Conservation (phyloP, 1,140 invertebrate species). For the Trichonephila inaurata region DNA sequence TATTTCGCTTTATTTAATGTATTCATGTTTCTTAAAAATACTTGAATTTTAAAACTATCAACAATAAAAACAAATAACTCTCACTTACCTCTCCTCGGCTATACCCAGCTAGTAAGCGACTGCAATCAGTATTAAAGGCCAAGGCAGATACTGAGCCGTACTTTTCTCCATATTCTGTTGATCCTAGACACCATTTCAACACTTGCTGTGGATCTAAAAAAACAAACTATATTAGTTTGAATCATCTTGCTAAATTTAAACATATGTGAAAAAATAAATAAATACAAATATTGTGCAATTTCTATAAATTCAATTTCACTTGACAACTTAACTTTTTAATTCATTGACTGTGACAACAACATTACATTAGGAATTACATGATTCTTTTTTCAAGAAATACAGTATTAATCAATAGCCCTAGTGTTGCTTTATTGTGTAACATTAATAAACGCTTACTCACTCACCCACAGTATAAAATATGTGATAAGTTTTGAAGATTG, state of each 20-base stretch:
- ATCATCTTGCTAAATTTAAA: background rate
- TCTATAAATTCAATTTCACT: background rate
- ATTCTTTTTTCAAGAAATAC: too few relatives aligned
- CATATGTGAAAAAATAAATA: background rate
- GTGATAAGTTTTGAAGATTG: too few relatives aligned
- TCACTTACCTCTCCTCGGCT: constrained; percentile 87
- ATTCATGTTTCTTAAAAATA: too few relatives aligned
- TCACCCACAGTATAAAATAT: too few relatives aligned
- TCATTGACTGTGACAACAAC: background rate
- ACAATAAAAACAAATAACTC: background rate
- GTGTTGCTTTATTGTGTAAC: too few relatives aligned
- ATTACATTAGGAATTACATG: background rate
- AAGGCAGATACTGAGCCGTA: constrained; percentile 88
- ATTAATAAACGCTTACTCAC: too few relatives aligned
- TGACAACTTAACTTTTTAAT: background rate
- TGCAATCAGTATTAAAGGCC: constrained; percentile 93
- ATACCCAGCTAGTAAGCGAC: constrained; percentile 91
- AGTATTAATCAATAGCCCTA: too few relatives aligned
- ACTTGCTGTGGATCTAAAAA: constrained; percentile 81
- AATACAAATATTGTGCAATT: background rate
- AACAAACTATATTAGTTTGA: background rate
- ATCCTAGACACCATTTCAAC: constrained; percentile 89
- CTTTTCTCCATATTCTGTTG: constrained; percentile 84
- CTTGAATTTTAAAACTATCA: too few relatives aligned
- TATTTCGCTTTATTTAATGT: too few relatives aligned